These are phyloP conservation scores for Acronicta psi DNA, from an alignment of 2,888 invertebrate genomes.

Conservation along the genomic window DNA sequence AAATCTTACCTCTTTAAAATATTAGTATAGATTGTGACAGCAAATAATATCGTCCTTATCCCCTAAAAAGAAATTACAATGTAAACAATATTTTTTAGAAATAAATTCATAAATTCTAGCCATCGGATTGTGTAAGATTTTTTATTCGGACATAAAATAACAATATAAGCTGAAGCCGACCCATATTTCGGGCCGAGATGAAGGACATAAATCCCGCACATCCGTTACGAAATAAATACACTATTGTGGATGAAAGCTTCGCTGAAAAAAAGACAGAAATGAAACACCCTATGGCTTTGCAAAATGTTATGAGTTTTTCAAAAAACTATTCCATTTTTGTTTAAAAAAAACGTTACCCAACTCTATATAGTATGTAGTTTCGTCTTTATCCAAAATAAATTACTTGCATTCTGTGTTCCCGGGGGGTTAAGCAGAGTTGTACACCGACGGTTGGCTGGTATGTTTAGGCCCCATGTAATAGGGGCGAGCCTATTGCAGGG, in stretches of 20 bases:
- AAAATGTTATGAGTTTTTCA: slow-evolving; percentile 12
- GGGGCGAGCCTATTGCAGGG: too few relatives aligned
- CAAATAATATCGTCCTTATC: neutral
- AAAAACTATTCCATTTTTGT: too few relatives aligned
- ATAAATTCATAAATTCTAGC: slow-evolving; percentile 25
- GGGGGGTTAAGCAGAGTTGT: too few relatives aligned
- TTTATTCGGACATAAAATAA: slow-evolving; percentile 45
- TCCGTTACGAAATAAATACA: slow-evolving; percentile 48
- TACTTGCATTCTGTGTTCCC: too few relatives aligned
- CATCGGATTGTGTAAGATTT: slow-evolving; percentile 24
- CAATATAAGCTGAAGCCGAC: slow-evolving; percentile 28
- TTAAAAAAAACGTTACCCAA: too few relatives aligned
- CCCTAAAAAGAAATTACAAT: neutral
- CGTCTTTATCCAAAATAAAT: too few relatives aligned
- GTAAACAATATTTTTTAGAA: neutral
- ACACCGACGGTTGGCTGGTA: too few relatives aligned
- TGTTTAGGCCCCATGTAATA: too few relatives aligned
- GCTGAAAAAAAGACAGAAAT: slow-evolving; percentile 24
- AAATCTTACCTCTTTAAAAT: too few relatives aligned
- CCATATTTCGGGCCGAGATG: slow-evolving; percentile 37
- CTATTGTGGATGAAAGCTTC: slow-evolving; percentile 30
- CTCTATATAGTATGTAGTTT: too few relatives aligned
- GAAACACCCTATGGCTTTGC: slow-evolving; percentile 15
- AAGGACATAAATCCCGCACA: slow-evolving; percentile 36
- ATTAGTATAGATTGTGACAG: too few relatives aligned